Conservation (phyloP, 2,888 invertebrate species). For the Abrostola tripartita region DNA sequence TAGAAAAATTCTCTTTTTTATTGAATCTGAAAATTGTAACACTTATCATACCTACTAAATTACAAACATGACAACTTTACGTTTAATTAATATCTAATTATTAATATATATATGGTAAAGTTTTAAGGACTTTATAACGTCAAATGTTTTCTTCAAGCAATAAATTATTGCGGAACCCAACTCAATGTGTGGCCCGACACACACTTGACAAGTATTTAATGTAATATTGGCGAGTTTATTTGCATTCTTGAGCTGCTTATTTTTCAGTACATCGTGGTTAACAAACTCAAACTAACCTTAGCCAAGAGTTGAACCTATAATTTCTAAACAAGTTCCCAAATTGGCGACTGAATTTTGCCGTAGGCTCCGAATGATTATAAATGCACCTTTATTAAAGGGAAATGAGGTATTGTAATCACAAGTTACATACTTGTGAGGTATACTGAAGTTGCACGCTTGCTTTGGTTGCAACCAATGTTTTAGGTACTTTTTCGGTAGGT, state of each 20-base stretch:
- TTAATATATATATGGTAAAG: no score
- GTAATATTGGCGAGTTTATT: constrained; percentile 32
- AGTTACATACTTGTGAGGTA: constrained; percentile 61
- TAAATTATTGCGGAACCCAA: background rate
- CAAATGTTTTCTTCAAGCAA: no score
- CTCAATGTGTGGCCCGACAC: background rate
- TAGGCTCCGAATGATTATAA: constrained; percentile 79
- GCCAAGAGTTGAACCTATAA: constrained; percentile 82
- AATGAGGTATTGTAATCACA: constrained; percentile 85
- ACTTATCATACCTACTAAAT: no score
- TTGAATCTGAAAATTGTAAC: no score
- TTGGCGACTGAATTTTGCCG: constrained; percentile 82
- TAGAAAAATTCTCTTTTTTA: no score
- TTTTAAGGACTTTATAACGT: no score
- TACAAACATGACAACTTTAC: no score
- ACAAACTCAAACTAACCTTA: constrained; percentile 70
- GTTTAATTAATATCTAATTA: no score
- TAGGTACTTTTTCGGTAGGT: no score
- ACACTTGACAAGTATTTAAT: no score
- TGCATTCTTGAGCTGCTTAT: constrained; percentile 43
- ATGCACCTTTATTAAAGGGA: constrained; percentile 81
- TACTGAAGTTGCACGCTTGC: constrained; percentile 45
- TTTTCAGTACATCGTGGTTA: constrained; percentile 50
- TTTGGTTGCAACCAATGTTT: constrained; percentile 30
- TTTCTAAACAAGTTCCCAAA: constrained; percentile 88